phyloP scores from a whole-genome alignment of 2,113 vertebrate genomes.

The Coregonus clupeaformis region DNA sequence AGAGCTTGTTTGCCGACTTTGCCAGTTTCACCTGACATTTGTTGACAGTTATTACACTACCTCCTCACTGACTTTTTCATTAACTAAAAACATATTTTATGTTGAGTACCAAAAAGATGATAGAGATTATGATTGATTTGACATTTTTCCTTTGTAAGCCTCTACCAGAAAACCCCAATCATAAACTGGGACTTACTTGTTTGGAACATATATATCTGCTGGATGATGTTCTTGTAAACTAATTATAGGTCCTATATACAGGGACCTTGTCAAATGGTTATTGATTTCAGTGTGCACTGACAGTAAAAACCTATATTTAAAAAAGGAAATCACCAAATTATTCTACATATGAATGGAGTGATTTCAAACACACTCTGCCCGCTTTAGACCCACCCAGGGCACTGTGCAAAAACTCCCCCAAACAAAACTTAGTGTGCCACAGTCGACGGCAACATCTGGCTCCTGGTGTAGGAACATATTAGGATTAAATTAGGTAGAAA shows the following conservation, averaged over 20 bases:
- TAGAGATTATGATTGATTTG: neutral
- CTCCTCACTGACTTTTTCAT: neutral
- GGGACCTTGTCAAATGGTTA: conserved; percentile 69
- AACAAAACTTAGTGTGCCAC: conserved; percentile 87
- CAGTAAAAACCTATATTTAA: conserved; percentile 42
- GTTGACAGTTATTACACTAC: too few species aligned
- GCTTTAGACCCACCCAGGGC: conserved; percentile 74
- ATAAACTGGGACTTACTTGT: conserved; percentile 28
- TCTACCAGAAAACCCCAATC: neutral
- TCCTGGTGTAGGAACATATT: conserved; percentile 94
- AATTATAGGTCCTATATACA: conserved; percentile 54
- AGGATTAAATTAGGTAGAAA: conserved; percentile 99
- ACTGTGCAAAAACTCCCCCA: conserved; percentile 63
- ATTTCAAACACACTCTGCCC: conserved; percentile 64
- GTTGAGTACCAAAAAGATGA: neutral
- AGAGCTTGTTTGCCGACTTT: neutral
- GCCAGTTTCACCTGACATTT: neutral
- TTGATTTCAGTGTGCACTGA: conserved; percentile 66
- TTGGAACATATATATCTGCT: conserved; percentile 45
- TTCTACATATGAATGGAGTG: conserved; percentile 73
- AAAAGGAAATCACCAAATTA: conserved; percentile 66
- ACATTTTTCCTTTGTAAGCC: neutral
- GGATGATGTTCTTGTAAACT: conserved; percentile 59
- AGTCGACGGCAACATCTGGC: conserved; percentile 92
- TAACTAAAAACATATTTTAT: neutral